These are phyloP conservation scores for Micromussa lordhowensis DNA, from an alignment of 92 coral and sea anemone species.

Conservation along the genomic window DNA sequence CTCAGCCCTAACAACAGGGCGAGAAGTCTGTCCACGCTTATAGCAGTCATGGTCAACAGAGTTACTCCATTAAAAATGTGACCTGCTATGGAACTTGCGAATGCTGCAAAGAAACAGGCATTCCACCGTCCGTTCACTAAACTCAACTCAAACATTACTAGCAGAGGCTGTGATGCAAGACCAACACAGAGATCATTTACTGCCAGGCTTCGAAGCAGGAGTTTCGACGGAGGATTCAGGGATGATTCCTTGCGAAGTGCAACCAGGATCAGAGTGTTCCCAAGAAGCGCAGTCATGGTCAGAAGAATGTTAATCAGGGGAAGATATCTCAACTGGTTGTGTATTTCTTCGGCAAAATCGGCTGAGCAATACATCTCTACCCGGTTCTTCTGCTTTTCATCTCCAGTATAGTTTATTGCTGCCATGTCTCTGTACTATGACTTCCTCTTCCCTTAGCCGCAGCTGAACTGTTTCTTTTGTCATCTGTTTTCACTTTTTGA, in stretches of 20 bases:
- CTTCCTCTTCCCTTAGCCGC: neutral
- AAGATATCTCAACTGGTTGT: slow-evolving; percentile 1
- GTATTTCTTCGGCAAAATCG: neutral
- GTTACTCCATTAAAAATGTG: slow-evolving; percentile 6
- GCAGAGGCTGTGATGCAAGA: slow-evolving; percentile 2
- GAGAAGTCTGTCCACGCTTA: slow-evolving; percentile 36
- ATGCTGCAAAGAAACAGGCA: neutral
- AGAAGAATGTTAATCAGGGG: neutral
- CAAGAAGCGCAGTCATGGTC: slow-evolving; percentile 7
- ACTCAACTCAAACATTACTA: neutral
- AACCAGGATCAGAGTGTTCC: slow-evolving; percentile 16
- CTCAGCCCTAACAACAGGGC: slow-evolving; percentile 15
- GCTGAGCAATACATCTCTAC: slow-evolving; percentile 9
- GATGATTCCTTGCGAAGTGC: slow-evolving; percentile 27
- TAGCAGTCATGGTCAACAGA: slow-evolving; percentile 20
- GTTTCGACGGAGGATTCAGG: slow-evolving; percentile 22
- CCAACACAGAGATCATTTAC: slow-evolving; percentile 35
- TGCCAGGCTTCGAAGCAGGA: slow-evolving; percentile 18
- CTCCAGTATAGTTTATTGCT: neutral
- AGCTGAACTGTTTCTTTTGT: neutral
- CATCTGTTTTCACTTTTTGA: no score
- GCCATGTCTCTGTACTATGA: neutral
- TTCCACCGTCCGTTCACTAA: neutral
- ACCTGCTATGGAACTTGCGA: neutral
- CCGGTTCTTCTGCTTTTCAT: neutral